These are phyloP conservation scores for Caenorhabditis zanzibari DNA, from an alignment of 2,888 invertebrate genomes.

Conservation along the genomic window DNA sequence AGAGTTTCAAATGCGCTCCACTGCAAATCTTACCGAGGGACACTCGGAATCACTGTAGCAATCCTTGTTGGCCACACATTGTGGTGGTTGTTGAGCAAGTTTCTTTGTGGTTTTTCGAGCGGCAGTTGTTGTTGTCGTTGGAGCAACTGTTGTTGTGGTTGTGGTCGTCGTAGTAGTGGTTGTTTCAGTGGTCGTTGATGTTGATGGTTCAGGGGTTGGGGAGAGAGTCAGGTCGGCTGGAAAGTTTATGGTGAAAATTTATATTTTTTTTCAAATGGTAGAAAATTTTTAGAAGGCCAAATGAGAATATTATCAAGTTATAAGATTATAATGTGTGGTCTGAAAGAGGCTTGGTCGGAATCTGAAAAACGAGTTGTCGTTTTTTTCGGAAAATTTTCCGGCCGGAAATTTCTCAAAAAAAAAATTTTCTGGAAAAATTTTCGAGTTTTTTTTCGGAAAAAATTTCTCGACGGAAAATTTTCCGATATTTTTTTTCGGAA, in stretches of 20 bases:
- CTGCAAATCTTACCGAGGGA: constrained; percentile 29
- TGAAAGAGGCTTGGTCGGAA: too few relatives aligned
- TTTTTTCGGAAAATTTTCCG: too few relatives aligned
- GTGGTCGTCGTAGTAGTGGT: constrained; percentile 46
- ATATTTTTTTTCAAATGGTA: too few relatives aligned
- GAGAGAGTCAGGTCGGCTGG: constrained; percentile 11
- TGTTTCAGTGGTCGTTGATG: constrained; percentile 31
- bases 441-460: too few relatives aligned
- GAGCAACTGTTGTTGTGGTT: constrained; percentile 27
- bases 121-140: constrained; percentile 23
- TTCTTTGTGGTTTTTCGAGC: constrained; percentile 17
- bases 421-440: too few relatives aligned
- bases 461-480: too few relatives aligned
- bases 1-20: background rate
- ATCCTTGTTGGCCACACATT: constrained; percentile 22
- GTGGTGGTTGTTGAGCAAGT: background rate
- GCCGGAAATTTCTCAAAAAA: too few relatives aligned
- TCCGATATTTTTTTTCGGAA: too few relatives aligned
- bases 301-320: too few relatives aligned
- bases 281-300: too few relatives aligned
- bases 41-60: constrained; percentile 60
- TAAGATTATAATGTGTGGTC: too few relatives aligned
- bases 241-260: background rate
- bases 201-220: background rate
- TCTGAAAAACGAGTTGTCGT: too few relatives aligned